Conservation (phyloP, 1,140 invertebrate genomes). For the Philotrypesis tridentata region DNA sequence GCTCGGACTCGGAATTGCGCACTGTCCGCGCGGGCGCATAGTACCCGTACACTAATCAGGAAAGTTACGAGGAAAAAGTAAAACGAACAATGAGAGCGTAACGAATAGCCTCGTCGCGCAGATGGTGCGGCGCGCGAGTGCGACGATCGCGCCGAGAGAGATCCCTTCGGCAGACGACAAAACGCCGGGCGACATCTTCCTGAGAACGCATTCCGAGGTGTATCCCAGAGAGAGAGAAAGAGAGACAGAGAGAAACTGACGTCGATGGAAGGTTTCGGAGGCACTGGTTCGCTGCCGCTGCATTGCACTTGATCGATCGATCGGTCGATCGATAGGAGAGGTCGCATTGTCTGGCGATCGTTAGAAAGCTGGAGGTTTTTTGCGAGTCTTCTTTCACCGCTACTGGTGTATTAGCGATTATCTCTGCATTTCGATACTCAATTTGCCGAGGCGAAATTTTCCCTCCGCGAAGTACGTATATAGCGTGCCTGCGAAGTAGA, state of each 20-base stretch:
- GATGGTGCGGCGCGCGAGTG: background rate
- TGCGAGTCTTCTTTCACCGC: too few species aligned
- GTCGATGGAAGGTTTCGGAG: background rate
- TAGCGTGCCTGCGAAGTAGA: too few species aligned
- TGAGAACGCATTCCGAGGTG: background rate
- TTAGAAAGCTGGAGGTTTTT: background rate
- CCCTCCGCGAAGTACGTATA: too few species aligned
- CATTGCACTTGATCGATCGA: background rate
- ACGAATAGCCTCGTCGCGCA: constrained; percentile 18
- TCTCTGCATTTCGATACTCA: too few species aligned
- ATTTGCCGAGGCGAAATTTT: too few species aligned
- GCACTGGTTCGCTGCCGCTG: too few species aligned
- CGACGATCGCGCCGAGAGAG: background rate
- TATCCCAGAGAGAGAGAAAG: background rate
- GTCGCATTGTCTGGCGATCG: too few species aligned
- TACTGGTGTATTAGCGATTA: too few species aligned
- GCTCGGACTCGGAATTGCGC: constrained; percentile 15
- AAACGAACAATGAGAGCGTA: constrained; percentile 42
- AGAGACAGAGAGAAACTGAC: too few species aligned
- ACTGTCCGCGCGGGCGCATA: background rate
- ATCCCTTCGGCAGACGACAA: background rate
- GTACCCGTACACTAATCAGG: background rate
- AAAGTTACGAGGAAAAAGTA: constrained; percentile 1
- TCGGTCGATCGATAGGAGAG: too few species aligned
- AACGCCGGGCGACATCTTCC: background rate